Evolutionary conservation across 2,113 vertebrate genomes (phyloP).

Genomic region (Macquaria australasica): DNA sequence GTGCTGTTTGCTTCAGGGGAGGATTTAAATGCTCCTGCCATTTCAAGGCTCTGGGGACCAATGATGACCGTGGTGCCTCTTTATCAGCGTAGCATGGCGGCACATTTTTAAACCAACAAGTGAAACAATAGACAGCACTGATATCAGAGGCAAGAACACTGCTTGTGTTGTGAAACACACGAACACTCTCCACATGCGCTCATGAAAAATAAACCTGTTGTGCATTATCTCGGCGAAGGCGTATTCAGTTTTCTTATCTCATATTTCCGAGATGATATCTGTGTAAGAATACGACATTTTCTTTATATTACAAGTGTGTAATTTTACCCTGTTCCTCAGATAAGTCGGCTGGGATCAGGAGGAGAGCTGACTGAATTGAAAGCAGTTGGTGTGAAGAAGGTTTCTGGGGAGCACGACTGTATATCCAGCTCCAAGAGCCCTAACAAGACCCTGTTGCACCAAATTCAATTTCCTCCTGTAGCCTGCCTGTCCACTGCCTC

Average conservation of each 20-base stretch:
- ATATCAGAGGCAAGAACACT: background rate
- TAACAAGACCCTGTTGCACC: slow-evolving; percentile 62
- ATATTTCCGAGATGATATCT: slow-evolving; percentile 36
- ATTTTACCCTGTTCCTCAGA: slow-evolving; percentile 29
- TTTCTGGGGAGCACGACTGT: slow-evolving; percentile 43
- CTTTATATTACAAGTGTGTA: slow-evolving; percentile 23
- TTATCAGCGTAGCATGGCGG: slow-evolving; percentile 35
- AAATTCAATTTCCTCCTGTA: slow-evolving; percentile 77
- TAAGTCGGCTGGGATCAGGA: slow-evolving; percentile 23
- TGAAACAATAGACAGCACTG: slow-evolving; percentile 17
- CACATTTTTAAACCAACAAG: slow-evolving; percentile 58
- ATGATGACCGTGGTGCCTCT: slow-evolving; percentile 45
- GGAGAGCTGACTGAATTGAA: slow-evolving; percentile 45
- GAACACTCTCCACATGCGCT: slow-evolving; percentile 5
- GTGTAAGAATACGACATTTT: slow-evolving; percentile 29
- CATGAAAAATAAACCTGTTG: slow-evolving; percentile 45
- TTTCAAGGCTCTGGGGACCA: slow-evolving; percentile 64
- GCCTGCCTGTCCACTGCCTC: slow-evolving; percentile 50
- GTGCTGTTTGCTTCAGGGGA: slow-evolving; percentile 48
- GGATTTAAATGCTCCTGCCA: slow-evolving; percentile 63
- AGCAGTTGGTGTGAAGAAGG: slow-evolving; percentile 27
- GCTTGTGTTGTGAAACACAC: slow-evolving; percentile 33
- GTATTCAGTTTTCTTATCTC: slow-evolving; percentile 36
- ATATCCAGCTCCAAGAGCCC: slow-evolving; percentile 44
- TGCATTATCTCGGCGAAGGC: slow-evolving; percentile 4